Conservation (phyloP, 2,797 vertebrate genomes). For the Argya squamiceps region DNA sequence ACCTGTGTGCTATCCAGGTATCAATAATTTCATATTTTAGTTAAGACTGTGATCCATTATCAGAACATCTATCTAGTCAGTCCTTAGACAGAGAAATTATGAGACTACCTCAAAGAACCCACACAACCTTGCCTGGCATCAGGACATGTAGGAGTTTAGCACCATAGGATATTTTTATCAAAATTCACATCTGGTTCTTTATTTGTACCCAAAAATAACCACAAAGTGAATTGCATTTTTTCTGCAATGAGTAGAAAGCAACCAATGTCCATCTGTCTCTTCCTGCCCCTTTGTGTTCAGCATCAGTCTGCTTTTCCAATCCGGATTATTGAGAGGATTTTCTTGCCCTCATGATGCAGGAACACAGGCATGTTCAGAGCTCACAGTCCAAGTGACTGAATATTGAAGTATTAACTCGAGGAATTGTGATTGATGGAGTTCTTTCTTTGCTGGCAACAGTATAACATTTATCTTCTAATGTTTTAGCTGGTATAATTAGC, state of each 20-base stretch:
- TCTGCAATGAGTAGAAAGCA: not conserved
- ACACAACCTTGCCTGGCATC: not conserved
- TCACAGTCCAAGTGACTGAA: not conserved
- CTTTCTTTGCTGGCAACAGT: not conserved
- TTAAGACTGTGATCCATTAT: not conserved
- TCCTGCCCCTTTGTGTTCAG: not conserved
- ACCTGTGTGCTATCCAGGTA: not conserved
- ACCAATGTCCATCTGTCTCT: not conserved
- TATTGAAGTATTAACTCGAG: not conserved
- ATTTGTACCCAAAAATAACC: not conserved
- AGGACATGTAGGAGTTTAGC: not conserved
- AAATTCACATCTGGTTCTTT: not conserved
- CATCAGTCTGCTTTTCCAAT: not conserved
- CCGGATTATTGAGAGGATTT: constrained; percentile 29
- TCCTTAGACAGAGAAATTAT: not conserved
- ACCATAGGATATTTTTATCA: not conserved
- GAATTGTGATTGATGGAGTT: not conserved
- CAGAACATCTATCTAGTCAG: not conserved
- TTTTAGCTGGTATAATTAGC: not conserved
- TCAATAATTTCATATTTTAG: not conserved
- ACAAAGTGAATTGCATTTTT: not conserved
- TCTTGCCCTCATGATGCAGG: constrained; percentile 7
- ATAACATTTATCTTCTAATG: not conserved
- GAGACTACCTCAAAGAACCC: not conserved
- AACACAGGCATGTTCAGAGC: not conserved